Conservation (phyloP, 2,888 invertebrate species). For the Mesorhabditis spiculigera region DNA sequence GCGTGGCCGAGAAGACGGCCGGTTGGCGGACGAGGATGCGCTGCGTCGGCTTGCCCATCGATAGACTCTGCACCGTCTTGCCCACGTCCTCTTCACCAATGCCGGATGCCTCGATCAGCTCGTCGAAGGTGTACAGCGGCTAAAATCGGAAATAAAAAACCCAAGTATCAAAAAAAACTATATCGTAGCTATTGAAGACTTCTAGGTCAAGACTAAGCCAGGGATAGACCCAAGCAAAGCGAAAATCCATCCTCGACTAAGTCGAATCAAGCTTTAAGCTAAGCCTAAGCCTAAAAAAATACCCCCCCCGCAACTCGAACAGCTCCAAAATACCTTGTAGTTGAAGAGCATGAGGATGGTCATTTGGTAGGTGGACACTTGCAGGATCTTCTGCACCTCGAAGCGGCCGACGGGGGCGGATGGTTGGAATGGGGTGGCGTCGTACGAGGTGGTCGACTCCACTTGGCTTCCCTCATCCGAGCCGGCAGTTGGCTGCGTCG, state of each 20-base stretch:
- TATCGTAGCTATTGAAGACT: too few relatives aligned
- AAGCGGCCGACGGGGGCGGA: conserved; percentile 11
- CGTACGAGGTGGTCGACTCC: too few relatives aligned
- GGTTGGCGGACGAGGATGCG: background rate
- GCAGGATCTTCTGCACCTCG: conserved; percentile 63
- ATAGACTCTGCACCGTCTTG: conserved; percentile 89
- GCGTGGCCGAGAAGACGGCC: too few relatives aligned
- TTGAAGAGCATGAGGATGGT: conserved; percentile 91
- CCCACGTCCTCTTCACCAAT: conserved; percentile 83
- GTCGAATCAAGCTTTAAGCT: too few relatives aligned
- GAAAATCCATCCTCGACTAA: too few relatives aligned
- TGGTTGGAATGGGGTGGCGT: too few relatives aligned
- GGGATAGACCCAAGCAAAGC: too few relatives aligned
- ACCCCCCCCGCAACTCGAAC: background rate
- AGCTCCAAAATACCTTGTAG: conserved; percentile 67
- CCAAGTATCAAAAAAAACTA: background rate
- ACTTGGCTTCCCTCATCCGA: conserved; percentile 7
- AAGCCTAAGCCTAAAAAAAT: too few relatives aligned
- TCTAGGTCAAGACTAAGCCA: too few relatives aligned
- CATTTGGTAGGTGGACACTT: conserved; percentile 89
- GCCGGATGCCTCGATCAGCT: too few relatives aligned
- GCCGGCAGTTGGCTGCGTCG: conserved; percentile 10
- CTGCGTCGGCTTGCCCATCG: conserved; percentile 78
- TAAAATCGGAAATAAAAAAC: background rate
- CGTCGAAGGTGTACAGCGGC: background rate